Evolutionary conservation across 2,113 vertebrate species (phyloP).

Genomic region (Gorsachius goisagi): DNA sequence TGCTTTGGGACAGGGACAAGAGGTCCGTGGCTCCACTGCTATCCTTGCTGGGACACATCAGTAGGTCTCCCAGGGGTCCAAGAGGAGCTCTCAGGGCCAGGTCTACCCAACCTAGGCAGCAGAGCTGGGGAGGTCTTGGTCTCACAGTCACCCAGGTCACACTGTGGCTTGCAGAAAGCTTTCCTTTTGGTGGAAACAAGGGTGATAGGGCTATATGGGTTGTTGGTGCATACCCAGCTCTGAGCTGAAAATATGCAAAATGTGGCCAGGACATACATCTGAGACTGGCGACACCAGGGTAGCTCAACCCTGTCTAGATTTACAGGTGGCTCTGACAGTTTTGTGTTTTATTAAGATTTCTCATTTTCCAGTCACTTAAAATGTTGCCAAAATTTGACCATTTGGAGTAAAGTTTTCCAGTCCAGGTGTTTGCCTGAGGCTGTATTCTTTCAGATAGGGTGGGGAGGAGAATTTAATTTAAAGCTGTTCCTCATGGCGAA

Average conservation of each 20-base stretch:
- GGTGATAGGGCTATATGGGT: background rate
- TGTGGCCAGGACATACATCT: rapidly evolving
- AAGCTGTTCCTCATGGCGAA: background rate
- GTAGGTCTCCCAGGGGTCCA: background rate
- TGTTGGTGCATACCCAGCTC: background rate
- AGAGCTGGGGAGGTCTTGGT: background rate
- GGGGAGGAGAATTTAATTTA: background rate
- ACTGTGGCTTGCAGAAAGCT: background rate
- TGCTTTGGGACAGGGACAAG: background rate
- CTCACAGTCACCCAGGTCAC: background rate
- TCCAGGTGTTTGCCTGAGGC: conserved; percentile 47
- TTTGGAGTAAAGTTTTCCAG: conserved; percentile 35
- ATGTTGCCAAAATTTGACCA: conserved; percentile 23
- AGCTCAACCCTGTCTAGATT: background rate
- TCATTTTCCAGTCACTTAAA: conserved; percentile 3
- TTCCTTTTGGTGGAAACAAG: background rate
- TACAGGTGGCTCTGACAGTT: background rate
- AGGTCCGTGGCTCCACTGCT: background rate
- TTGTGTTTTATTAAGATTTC: background rate
- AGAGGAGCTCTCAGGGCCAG: background rate
- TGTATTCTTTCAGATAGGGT: background rate
- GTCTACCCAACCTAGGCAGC: background rate
- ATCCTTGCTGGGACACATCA: rapidly evolving
- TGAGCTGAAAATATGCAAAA: background rate
- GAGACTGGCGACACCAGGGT: background rate